These are phyloP conservation scores for Thereva nobilitata DNA, from an alignment of 2,888 invertebrate genomes.

Conservation along the genomic window DNA sequence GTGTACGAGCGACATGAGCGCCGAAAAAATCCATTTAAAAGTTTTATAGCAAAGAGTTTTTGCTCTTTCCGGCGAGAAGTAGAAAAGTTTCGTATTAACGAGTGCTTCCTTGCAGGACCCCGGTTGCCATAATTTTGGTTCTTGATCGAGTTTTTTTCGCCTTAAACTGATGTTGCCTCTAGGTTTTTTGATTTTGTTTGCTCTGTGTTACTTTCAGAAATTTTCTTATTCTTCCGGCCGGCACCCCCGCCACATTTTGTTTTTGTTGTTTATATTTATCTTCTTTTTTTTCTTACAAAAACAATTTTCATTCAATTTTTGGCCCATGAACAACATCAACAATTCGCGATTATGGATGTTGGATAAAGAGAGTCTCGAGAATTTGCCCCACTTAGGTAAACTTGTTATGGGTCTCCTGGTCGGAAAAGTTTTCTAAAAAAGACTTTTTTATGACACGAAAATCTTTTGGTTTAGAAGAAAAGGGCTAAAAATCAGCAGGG, in stretches of 20 bases:
- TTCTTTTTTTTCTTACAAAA: conserved; percentile 9
- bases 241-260: background rate
- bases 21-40: conserved; percentile 35
- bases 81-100: conserved; percentile 24
- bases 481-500: background rate
- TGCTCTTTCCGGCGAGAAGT: conserved; percentile 15
- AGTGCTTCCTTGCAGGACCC: conserved; percentile 16
- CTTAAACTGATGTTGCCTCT: background rate
- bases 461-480: background rate
- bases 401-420: conserved; percentile 24
- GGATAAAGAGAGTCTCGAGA: conserved; percentile 22
- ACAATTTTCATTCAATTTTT: conserved; percentile 34
- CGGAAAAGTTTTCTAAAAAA: conserved; percentile 24
- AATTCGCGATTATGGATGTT: conserved; percentile 31
- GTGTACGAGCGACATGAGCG: conserved; percentile 16
- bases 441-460: conserved; percentile 27
- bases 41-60: conserved; percentile 25
- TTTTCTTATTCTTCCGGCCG: background rate
- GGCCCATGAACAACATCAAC: conserved; percentile 32
- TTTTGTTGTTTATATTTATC: conserved; percentile 24
- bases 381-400: conserved; percentile 30
- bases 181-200: background rate
- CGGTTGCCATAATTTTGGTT: conserved; percentile 23
- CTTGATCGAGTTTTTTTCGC: conserved; percentile 16
- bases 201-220: background rate